phyloP scores from a whole-genome alignment of 2,888 invertebrate species.

The Tetranychus piercei region DNA sequence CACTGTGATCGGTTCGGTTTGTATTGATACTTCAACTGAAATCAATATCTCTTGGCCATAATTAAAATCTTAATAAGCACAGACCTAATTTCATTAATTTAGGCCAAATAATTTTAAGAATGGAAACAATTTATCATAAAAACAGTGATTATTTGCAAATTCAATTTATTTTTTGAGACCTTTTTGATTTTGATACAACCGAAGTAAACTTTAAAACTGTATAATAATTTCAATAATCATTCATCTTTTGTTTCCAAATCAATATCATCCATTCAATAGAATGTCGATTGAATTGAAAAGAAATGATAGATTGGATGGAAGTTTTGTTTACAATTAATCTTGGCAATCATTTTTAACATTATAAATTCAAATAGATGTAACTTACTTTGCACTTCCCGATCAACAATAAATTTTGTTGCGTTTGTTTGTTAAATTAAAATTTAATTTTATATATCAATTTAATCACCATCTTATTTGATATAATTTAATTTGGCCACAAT shows the following conservation, averaged over 20 bases:
- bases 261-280: no score
- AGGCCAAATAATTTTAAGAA: not conserved
- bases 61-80: not conserved
- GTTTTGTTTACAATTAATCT: not conserved
- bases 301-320: no score
- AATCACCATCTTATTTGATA: not conserved
- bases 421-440: no score
- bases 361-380: not conserved
- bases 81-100: not conserved
- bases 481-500: not conserved
- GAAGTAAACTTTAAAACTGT: no score
- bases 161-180: no score
- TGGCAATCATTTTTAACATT: not conserved
- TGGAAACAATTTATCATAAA: not conserved
- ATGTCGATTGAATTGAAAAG: no score
- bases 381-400: no score
- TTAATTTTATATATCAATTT: not conserved
- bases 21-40: not conserved
- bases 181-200: no score
- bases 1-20: no score
- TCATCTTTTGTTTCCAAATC: no score
- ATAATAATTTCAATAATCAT: no score
- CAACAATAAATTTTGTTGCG: no score
- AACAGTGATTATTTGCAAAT: not conserved
- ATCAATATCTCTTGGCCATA: not conserved